Conservation (phyloP, 1,140 invertebrate genomes). For the Agrilus planipennis region DNA sequence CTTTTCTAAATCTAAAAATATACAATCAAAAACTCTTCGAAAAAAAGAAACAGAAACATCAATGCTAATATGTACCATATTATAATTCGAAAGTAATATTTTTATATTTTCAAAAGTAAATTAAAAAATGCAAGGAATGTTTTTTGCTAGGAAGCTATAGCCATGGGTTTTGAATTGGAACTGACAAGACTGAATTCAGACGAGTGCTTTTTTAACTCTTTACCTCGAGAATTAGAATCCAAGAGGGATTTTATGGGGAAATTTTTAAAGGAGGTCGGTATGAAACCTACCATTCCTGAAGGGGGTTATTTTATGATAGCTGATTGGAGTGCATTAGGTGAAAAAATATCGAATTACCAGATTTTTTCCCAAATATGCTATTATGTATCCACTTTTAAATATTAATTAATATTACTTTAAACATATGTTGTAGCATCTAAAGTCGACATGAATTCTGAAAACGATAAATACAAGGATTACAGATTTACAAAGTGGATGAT, state of each 20-base stretch:
- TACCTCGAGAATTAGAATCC: constrained; percentile 61
- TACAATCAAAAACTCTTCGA: no score
- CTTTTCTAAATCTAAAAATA: no score
- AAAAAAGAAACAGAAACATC: no score
- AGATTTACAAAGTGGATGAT: constrained; percentile 87
- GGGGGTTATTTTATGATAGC: constrained; percentile 94
- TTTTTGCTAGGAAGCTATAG: constrained; percentile 87
- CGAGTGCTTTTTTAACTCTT: constrained; percentile 72
- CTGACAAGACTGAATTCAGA: constrained; percentile 48
- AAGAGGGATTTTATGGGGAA: constrained; percentile 78
- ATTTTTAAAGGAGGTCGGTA: constrained; percentile 61
- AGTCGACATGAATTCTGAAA: constrained; percentile 49
- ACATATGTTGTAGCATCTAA: constrained; percentile 40
- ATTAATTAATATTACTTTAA: constrained; percentile 65
- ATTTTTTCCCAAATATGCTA: constrained; percentile 1
- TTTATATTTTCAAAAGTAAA: no score
- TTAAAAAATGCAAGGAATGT: no score
- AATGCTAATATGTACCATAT: no score
- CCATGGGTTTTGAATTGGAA: constrained; percentile 76
- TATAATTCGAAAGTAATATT: no score
- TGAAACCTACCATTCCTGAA: constrained; percentile 82
- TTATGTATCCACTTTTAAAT: constrained; percentile 26
- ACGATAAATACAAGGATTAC: constrained; percentile 65
- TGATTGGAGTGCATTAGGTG: constrained; percentile 65
- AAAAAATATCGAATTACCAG: constrained; percentile 7